phyloP scores from a whole-genome alignment of 2,113 vertebrate species.

The Girardinichthys multiradiatus region DNA sequence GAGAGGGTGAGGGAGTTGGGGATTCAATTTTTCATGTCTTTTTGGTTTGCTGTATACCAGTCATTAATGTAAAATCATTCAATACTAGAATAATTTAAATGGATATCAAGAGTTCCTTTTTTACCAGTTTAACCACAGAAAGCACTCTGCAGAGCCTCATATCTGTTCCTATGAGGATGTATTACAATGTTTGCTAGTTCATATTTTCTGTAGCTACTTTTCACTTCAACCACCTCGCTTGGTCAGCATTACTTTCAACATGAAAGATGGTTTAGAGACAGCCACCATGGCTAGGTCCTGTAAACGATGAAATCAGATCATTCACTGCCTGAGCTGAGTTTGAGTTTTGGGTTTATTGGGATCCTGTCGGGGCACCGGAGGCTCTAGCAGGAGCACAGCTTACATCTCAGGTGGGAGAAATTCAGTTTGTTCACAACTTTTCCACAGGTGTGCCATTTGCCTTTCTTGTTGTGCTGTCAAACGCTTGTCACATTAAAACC shows the following conservation, averaged over 20 bases:
- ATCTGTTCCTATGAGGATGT: slow-evolving; percentile 42
- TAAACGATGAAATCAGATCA: slow-evolving; percentile 43
- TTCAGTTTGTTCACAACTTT: slow-evolving; percentile 45
- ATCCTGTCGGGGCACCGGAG: slow-evolving; percentile 25
- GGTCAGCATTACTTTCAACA: slow-evolving; percentile 60
- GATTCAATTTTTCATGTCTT: slow-evolving; percentile 55
- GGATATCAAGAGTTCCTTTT: slow-evolving; percentile 29
- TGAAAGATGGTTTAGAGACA: slow-evolving; percentile 55
- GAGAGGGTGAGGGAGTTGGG: slow-evolving; percentile 38
- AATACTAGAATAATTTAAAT: slow-evolving; percentile 33
- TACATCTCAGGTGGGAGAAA: slow-evolving; percentile 67
- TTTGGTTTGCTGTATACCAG: slow-evolving; percentile 37
- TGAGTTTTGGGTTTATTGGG: slow-evolving; percentile 48
- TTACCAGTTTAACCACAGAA: slow-evolving; percentile 8
- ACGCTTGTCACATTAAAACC: slow-evolving; percentile 69
- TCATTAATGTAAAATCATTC: slow-evolving; percentile 56
- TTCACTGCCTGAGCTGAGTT: slow-evolving; percentile 41
- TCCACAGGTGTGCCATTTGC: slow-evolving; percentile 71
- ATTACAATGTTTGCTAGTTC: slow-evolving; percentile 33
- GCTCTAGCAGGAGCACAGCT: slow-evolving; percentile 50
- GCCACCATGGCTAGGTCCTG: slow-evolving; percentile 54
- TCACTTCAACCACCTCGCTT: slow-evolving; percentile 54
- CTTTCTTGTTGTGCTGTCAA: slow-evolving; percentile 47
- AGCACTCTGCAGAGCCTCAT: slow-evolving; percentile 37
- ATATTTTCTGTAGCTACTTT: slow-evolving; percentile 59